Base-by-base conservation (phyloP, 2,888 invertebrate species). In the Cheilosia pagana region DNA sequence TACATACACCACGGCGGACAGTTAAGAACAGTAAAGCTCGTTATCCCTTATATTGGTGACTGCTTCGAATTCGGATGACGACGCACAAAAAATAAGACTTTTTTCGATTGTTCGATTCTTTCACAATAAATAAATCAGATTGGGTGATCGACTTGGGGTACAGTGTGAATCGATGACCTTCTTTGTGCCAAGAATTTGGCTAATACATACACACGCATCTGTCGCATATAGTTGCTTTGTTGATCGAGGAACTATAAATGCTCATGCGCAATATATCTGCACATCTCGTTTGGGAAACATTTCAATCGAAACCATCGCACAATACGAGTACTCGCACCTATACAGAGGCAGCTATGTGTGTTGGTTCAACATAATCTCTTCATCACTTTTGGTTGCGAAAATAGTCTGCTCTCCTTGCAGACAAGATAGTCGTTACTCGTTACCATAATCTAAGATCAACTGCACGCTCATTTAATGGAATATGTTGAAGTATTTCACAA, bases 21-120 rank as follows among this genome's bases (percentile, higher is more conserved):
- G 41, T 43, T 53, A 59, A 62, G 72, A 83, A 83, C 78, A 74
- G 78, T 82, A 72, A 78, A 82, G 62, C 68, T 83, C 39, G 74
- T 78, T 82, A 82, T 78, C 72, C 82, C 72, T 78, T 62, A 65
- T 55, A 67, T 72, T 65, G 67, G 65, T 82, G 62, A 50, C 67
- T 67, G 35, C 65, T 60, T 41, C 21, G 67, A 78, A 72, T 60
- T 62, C 62, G 65, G n/a, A 48, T 74, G 68, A 78, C 62, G 55
- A 52, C 78, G 78, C 82, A 83, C 68, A 68, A 78, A 70, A 70
- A 43, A 45, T 43, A 57, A 62, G 67, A 53, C 59, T 57, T 52
- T 59, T 59, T 60, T 62, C 35, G 53, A 68, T 70, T 77, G 60
- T 74, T 72, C 50, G 50, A 45, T 74, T 59, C 39, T 35, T 78